Base-by-base conservation (phyloP, 2,888 invertebrate species). In the Xestia sexstrigata region DNA sequence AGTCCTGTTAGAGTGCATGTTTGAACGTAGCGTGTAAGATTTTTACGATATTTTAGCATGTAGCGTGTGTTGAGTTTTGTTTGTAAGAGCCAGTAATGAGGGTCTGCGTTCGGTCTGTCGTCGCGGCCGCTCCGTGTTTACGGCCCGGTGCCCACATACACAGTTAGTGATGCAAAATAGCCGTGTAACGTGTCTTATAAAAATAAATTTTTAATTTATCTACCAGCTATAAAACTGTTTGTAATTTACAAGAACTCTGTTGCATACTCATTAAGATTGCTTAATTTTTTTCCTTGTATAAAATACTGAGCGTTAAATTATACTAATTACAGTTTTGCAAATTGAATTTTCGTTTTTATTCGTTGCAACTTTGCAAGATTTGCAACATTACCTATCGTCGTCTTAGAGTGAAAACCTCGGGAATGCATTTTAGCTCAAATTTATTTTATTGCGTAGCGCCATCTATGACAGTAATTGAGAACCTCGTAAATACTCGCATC, bases 11-110 rank as follows among this genome's bases (percentile, higher is more conserved):
- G 82, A 87, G 92, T 91, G 74, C 86, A 86, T 81, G 91, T 90
- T 93, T 35, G 87, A 82, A 63, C 85, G 87, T 68, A 74, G 55
- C 65, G 74, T 58, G 42, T 42, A 55, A 67, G 87, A 88, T 92
- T 93, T 94, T 95, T 95, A 94, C 93, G 94, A 93, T 93, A 92
- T 94, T 95, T 91, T 91, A 91, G 90, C 91, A 91, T 90, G 92
- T 88, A 89, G 85, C 91, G 89, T 90, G 91, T 91, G 89, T 89
- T 90, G 88, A 82, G 91, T 91, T 91, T 92, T 94, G 95, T 95
- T 94, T 94, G 93, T 92, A 91, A 89, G 93, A 91, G 84, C 89
- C 88, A 86, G 94, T 96, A 95, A 96, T 96, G 95, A 96, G 94
- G 90, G 88, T 90, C 96, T 96, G 96, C 74, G 90, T 92, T 91